phyloP scores from a whole-genome alignment of 2,797 vertebrate species.

The Sorex maritimensis region DNA sequence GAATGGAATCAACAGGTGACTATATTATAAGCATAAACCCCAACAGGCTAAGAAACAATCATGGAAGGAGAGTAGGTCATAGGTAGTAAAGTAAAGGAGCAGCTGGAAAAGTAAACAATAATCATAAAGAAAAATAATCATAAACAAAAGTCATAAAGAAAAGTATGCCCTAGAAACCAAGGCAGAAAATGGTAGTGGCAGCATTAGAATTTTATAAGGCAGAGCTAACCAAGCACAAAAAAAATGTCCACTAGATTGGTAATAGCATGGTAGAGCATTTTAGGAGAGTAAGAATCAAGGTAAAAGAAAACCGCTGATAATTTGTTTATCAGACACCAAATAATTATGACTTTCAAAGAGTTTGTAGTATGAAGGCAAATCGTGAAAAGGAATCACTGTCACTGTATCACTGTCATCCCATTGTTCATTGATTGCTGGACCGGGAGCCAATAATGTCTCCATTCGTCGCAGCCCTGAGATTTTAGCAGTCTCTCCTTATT shows the following conservation, averaged over 20 bases:
- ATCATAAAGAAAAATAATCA: neutral
- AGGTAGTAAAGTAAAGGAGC: neutral
- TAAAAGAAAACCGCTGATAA: neutral
- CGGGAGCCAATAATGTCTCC: no score
- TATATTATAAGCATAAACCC: neutral
- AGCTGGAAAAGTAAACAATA: neutral
- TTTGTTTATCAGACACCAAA: neutral
- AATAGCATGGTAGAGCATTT: neutral
- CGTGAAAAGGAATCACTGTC: neutral
- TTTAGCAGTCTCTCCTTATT: no score
- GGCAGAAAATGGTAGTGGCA: constrained; percentile 13
- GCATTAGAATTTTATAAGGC: neutral
- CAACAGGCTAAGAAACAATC: neutral
- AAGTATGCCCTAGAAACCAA: constrained; percentile 11
- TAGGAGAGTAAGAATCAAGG: neutral
- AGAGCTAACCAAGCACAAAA: neutral
- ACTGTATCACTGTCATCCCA: no score
- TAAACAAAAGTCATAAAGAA: neutral
- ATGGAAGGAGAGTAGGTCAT: neutral
- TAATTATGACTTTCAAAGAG: neutral
- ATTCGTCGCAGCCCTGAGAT: no score
- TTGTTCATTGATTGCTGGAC: no score
- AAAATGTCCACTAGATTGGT: neutral
- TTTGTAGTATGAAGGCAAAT: neutral
- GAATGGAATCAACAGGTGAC: constrained; percentile 15